These are phyloP conservation scores for Ormyrus thymus DNA, from an alignment of 2,888 invertebrate genomes.

Conservation along the genomic window DNA sequence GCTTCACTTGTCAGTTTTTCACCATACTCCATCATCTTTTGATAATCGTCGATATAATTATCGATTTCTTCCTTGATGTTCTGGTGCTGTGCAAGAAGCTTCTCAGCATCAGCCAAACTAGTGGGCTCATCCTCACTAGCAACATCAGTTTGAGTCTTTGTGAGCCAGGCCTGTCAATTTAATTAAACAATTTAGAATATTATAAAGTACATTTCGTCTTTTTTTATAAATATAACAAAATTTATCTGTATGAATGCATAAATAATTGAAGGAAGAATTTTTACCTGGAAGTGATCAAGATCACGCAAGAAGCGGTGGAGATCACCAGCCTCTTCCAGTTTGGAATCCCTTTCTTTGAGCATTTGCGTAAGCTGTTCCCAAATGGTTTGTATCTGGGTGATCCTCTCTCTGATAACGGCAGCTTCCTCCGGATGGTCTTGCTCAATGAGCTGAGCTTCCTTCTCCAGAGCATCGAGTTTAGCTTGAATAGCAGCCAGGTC, in stretches of 20 bases:
- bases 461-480: slow-evolving; percentile 94
- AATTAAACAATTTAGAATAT: neutral
- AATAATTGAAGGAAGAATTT: neutral
- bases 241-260: neutral
- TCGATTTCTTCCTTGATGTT: slow-evolving; percentile 99
- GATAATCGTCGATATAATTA: slow-evolving; percentile 98
- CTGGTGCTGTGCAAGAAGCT: slow-evolving; percentile 96
- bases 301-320: slow-evolving; percentile 98
- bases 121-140: slow-evolving; percentile 97
- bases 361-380: slow-evolving; percentile 98
- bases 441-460: slow-evolving; percentile 94
- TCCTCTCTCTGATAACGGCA: slow-evolving; percentile 90
- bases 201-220: neutral
- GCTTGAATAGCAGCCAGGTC: slow-evolving; percentile 99
- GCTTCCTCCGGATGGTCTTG: slow-evolving; percentile 97
- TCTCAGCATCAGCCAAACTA: slow-evolving; percentile 96
- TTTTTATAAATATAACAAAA: neutral
- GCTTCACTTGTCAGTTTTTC: slow-evolving; percentile 91
- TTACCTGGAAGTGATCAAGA: slow-evolving; percentile 97
- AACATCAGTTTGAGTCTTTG: slow-evolving; percentile 99
- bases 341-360: slow-evolving; percentile 98
- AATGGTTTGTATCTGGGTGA: slow-evolving; percentile 91
- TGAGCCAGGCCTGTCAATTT: slow-evolving; percentile 91
- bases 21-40: slow-evolving; percentile 99
- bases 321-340: slow-evolving; percentile 98